Conservation (phyloP, 2,113 vertebrate genomes). For the Epinephelus lanceolatus region DNA sequence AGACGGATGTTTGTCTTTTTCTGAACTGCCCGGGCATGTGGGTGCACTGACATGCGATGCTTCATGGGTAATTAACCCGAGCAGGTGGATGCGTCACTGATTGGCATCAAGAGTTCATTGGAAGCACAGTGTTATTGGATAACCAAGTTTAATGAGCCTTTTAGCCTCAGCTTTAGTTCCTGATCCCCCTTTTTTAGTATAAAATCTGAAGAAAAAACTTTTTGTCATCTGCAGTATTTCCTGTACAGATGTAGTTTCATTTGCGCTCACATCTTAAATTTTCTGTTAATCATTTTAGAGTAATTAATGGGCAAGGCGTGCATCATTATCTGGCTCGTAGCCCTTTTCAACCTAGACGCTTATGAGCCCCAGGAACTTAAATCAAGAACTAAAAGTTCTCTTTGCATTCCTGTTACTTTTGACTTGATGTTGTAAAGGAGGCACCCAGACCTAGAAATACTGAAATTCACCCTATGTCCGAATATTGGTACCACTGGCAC, state of each 20-base stretch:
- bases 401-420: too few relatives aligned
- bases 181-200: not conserved
- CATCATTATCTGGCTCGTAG: not conserved
- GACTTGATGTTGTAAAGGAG: too few relatives aligned
- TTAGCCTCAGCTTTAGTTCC: not conserved
- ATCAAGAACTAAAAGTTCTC: not conserved
- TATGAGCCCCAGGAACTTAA: not conserved
- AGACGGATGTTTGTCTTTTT: slow-evolving; percentile 51
- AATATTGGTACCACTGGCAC: too few relatives aligned
- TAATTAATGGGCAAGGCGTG: too few relatives aligned
- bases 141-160: not conserved
- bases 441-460: not conserved
- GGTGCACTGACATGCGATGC: slow-evolving; percentile 37
- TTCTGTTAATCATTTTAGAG: too few relatives aligned
- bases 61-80: slow-evolving; percentile 47
- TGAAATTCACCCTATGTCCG: too few relatives aligned
- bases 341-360: not conserved
- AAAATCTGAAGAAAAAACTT: not conserved
- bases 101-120: not conserved
- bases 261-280: not conserved
- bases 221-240: too few relatives aligned
- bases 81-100: slow-evolving; percentile 40
- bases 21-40: slow-evolving; percentile 33
- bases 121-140: not conserved
- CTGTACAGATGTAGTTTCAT: not conserved